phyloP scores from a whole-genome alignment of 2,113 vertebrate species.

The Halichoerus grypus region DNA sequence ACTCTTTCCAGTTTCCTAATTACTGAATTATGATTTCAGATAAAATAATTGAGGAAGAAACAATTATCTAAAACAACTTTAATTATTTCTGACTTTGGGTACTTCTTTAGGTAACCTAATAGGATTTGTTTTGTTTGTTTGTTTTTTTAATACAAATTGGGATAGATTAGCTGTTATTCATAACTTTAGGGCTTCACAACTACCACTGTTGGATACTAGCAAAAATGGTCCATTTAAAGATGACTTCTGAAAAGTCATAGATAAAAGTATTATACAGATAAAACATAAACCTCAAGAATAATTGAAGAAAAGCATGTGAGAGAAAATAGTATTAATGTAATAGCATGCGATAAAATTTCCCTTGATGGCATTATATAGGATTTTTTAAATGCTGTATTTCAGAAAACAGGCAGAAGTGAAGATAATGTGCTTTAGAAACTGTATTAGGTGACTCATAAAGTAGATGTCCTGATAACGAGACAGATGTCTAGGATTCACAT shows the following conservation, averaged over 20 bases:
- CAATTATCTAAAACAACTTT: not conserved
- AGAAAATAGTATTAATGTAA: not conserved
- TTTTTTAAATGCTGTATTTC: conserved; percentile 36
- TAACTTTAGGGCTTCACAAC: not conserved
- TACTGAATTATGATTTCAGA: not conserved
- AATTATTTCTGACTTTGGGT: not conserved
- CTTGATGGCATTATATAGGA: not conserved
- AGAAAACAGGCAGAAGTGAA: conserved; percentile 29
- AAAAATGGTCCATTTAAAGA: not conserved
- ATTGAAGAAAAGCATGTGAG: not conserved
- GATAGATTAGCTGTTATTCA: not conserved
- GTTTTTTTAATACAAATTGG: not conserved
- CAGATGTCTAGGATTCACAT: not conserved
- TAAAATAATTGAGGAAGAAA: not conserved
- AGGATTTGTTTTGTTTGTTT: not conserved
- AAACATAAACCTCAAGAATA: not conserved
- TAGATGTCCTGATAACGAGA: not conserved
- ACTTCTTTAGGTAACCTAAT: not conserved
- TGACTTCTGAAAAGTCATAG: not conserved
- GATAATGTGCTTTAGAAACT: conserved; percentile 28
- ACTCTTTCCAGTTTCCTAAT: not conserved
- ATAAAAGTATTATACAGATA: not conserved
- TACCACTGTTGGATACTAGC: not conserved
- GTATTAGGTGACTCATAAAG: conserved; percentile 14
- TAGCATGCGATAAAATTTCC: conserved; percentile 21